A percentile compares a stretch with the other conserved stretches of the same genome.
Evolutionary conservation across 2,888 invertebrate genomes (phyloP).

Genomic region (Amiota communis): DNA sequence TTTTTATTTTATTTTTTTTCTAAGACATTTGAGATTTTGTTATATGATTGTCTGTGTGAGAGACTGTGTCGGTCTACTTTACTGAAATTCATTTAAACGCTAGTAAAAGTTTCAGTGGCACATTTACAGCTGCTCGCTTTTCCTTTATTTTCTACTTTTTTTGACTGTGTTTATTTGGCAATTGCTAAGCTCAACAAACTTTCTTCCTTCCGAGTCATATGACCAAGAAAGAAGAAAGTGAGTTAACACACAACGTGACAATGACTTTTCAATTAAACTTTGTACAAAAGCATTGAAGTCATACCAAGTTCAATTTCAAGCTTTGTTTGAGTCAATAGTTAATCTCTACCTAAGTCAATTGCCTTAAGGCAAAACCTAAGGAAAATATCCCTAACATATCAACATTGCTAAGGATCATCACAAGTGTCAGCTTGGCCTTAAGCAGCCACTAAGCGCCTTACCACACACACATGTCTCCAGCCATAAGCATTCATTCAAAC

Average conservation of each 20-base stretch:
- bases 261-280: neutral
- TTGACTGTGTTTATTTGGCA: constrained; percentile 39
- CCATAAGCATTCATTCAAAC: neutral
- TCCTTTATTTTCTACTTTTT: no score
- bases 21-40: constrained; percentile 6
- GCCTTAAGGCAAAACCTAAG: neutral
- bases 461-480: neutral
- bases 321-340: constrained; percentile 9
- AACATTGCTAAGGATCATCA: neutral
- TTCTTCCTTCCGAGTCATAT: no score
- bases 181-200: neutral
- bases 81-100: constrained; percentile 9
- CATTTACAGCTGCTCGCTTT: neutral
- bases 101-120: constrained; percentile 25
- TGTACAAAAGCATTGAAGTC: neutral
- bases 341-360: constrained; percentile 15
- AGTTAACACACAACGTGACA: neutral
- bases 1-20: constrained; percentile 33
- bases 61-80: no score
- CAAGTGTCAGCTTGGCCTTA: neutral
- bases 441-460: neutral
- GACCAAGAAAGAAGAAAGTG: no score
- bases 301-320: neutral
- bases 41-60: neutral
- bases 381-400: neutral